Percentiles rank a stretch among this genome's conserved stretches.
Conservation (phyloP, 2,113 vertebrate genomes). For the Charina bottae region DNA sequence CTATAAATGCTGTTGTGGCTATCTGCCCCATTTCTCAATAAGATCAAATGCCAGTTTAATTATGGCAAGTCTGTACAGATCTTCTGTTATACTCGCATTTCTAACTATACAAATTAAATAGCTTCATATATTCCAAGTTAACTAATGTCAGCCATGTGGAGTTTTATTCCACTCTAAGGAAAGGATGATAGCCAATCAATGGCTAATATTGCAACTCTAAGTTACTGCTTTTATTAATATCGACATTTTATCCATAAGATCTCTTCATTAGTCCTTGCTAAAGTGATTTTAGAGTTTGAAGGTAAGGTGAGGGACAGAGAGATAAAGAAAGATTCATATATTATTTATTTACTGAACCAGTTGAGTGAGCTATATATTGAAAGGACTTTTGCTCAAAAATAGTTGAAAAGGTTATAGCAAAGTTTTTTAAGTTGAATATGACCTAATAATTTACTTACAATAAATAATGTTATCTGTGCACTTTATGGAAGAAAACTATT, state of each 20-base stretch:
- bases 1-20: not conserved
- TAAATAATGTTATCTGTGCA: not conserved
- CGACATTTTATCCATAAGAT: not conserved
- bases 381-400: not conserved
- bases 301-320: not conserved
- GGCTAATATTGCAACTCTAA: not conserved
- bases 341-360: not conserved
- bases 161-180: not conserved
- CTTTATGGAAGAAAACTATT: not conserved
- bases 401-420: not conserved
- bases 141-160: not conserved
- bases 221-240: not conserved
- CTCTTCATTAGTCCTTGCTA: not conserved
- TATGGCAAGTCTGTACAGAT: not conserved
- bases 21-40: not conserved
- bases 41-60: not conserved
- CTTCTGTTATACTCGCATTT: not conserved
- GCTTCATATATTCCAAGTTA: not conserved
- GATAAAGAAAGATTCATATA: not conserved
- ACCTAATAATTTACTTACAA: not conserved
- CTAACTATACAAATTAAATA: not conserved
- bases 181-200: not conserved
- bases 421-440: not conserved
- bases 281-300: not conserved
- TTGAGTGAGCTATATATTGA: not conserved